A percentile compares a stretch with the other conserved stretches of the same genome.
phyloP scores from a whole-genome alignment of 2,113 vertebrate genomes.

The Rafetus swinhoei region DNA sequence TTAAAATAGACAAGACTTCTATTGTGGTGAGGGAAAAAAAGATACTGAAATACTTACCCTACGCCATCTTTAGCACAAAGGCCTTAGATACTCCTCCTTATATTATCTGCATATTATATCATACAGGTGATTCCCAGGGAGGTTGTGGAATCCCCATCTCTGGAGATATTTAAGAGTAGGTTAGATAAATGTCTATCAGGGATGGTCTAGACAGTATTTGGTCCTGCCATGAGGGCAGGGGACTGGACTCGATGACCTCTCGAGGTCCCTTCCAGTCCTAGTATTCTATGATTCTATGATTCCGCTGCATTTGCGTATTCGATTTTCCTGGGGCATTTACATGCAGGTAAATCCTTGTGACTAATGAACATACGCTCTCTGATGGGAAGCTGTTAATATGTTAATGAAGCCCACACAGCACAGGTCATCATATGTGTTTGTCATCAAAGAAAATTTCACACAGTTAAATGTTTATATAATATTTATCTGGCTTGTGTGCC shows the following conservation, averaged over 20 bases:
- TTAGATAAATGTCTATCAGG: too few relatives aligned
- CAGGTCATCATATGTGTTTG: neutral
- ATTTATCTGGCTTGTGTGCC: neutral
- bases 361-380: neutral
- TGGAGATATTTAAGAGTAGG: too few relatives aligned
- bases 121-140: neutral
- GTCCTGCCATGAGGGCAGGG: too few relatives aligned
- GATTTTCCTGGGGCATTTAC: neutral
- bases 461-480: neutral
- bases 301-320: too few relatives aligned
- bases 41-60: neutral
- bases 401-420: neutral
- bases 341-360: neutral
- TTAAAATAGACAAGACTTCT: neutral
- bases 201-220: too few relatives aligned
- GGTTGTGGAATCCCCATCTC: too few relatives aligned
- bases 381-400: neutral
- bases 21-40: neutral
- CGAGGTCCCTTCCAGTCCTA: too few relatives aligned
- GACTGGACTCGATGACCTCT: too few relatives aligned
- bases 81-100: neutral
- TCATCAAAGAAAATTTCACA: neutral
- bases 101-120: neutral
- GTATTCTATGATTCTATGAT: too few relatives aligned
- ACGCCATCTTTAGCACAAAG: neutral